phyloP scores from a whole-genome alignment of 2,888 invertebrate species.

The Eurytoma adleriae region DNA sequence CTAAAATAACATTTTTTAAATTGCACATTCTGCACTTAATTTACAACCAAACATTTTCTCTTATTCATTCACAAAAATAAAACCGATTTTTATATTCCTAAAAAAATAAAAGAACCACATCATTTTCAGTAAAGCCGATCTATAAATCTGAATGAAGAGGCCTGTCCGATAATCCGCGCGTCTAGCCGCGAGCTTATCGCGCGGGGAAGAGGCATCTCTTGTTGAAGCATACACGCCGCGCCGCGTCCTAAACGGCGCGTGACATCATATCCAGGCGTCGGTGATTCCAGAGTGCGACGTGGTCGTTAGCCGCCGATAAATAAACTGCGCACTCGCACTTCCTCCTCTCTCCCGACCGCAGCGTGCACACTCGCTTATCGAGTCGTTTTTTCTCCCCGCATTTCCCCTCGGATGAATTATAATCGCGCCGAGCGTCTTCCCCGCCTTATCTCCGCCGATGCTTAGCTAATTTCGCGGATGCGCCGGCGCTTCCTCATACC shows the following conservation, averaged over 20 bases:
- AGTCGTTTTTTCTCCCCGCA: not conserved
- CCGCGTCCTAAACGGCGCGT: not conserved
- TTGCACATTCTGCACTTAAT: no score
- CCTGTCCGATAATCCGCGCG: not conserved
- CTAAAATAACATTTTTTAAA: no score
- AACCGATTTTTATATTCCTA: not conserved
- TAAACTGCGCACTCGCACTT: not conserved
- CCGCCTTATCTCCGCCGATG: conserved; percentile 32
- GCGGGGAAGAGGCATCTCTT: no score
- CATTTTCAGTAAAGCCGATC: not conserved
- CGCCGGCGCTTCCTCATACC: not conserved
- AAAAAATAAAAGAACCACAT: not conserved
- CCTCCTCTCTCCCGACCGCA: not conserved
- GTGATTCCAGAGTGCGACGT: conserved; percentile 13
- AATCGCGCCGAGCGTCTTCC: conserved; percentile 2
- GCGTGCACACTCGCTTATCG: conserved; percentile 44
- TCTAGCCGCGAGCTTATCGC: not conserved
- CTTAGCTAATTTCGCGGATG: conserved; percentile 36
- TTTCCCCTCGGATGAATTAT: not conserved
- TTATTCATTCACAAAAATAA: not conserved
- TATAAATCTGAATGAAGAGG: not conserved
- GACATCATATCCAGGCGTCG: conserved; percentile 23
- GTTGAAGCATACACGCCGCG: conserved; percentile 10
- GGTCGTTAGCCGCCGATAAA: conserved; percentile 40
- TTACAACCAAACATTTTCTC: no score